phyloP scores from a whole-genome alignment of 2,888 invertebrate genomes.

The Drosophila kambysellisi region DNA sequence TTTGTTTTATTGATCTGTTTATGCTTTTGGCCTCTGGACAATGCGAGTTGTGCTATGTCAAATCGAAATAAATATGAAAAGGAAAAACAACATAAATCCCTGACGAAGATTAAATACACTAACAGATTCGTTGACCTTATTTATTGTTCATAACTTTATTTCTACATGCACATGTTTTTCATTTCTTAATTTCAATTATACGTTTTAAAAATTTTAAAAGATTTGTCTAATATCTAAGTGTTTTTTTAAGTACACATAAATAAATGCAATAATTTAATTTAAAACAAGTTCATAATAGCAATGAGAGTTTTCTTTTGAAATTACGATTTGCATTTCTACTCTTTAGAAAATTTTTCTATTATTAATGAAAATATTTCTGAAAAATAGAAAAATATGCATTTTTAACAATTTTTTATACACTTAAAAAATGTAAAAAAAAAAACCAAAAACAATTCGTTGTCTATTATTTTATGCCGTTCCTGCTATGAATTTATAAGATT shows the following conservation, averaged over 20 bases:
- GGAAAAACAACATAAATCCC: conserved; percentile 8
- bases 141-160: not conserved
- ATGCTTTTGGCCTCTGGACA: conserved; percentile 59
- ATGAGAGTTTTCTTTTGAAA: not conserved
- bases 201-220: not conserved
- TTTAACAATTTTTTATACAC: too few relatives aligned
- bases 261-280: not conserved
- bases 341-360: not conserved
- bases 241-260: not conserved
- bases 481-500: too few relatives aligned
- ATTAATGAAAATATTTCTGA: not conserved
- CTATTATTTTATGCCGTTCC: not conserved
- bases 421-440: too few relatives aligned
- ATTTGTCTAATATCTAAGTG: too few relatives aligned
- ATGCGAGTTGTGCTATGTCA: conserved; percentile 22
- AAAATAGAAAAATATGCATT: not conserved
- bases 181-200: not conserved
- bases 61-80: conserved; percentile 26
- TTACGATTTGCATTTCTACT: not conserved
- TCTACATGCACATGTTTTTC: not conserved
- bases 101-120: conserved; percentile 16
- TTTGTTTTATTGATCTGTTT: conserved; percentile 77
- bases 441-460: rapidly evolving
- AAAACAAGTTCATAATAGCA: not conserved
- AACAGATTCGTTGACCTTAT: not conserved